These are phyloP conservation scores for Hoplostethus atlanticus DNA, from an alignment of 2,797 vertebrate genomes.

Conservation along the genomic window DNA sequence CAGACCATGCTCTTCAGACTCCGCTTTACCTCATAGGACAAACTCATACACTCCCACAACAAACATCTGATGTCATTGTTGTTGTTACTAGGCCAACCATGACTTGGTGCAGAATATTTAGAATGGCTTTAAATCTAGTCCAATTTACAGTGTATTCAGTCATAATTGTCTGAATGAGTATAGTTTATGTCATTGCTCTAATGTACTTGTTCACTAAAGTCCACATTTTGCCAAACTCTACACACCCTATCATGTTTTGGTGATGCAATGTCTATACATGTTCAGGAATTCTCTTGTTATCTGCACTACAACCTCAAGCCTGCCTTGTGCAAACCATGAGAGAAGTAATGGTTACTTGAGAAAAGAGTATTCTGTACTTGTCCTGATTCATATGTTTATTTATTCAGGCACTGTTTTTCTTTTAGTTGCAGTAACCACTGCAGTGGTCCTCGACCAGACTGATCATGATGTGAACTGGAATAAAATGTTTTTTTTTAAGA, in stretches of 20 bases:
- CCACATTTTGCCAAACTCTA: slow-evolving; percentile 58
- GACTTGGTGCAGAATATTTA: slow-evolving; percentile 37
- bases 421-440: slow-evolving; percentile 46
- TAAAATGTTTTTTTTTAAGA: slow-evolving; percentile 68
- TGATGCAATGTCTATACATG: slow-evolving; percentile 36
- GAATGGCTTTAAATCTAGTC: slow-evolving; percentile 33
- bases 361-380: slow-evolving; percentile 35
- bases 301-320: slow-evolving; percentile 38
- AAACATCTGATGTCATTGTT: slow-evolving; percentile 38
- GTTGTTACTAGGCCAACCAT: slow-evolving; percentile 28
- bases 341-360: slow-evolving; percentile 31
- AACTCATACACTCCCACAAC: slow-evolving; percentile 38
- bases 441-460: slow-evolving; percentile 27
- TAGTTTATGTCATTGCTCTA: slow-evolving; percentile 35
- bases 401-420: slow-evolving; percentile 50
- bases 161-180: slow-evolving; percentile 22
- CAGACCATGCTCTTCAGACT: slow-evolving; percentile 96
- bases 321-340: slow-evolving; percentile 44
- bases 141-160: slow-evolving; percentile 53
- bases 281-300: slow-evolving; percentile 31
- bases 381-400: slow-evolving; percentile 65
- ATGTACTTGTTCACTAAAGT: slow-evolving; percentile 38
- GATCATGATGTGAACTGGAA: slow-evolving; percentile 68
- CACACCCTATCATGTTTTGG: slow-evolving; percentile 45
- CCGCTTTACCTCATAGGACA: slow-evolving; percentile 88